These are phyloP conservation scores for Drosophila lini DNA, from an alignment of 1,140 invertebrate species.

Conservation along the genomic window DNA sequence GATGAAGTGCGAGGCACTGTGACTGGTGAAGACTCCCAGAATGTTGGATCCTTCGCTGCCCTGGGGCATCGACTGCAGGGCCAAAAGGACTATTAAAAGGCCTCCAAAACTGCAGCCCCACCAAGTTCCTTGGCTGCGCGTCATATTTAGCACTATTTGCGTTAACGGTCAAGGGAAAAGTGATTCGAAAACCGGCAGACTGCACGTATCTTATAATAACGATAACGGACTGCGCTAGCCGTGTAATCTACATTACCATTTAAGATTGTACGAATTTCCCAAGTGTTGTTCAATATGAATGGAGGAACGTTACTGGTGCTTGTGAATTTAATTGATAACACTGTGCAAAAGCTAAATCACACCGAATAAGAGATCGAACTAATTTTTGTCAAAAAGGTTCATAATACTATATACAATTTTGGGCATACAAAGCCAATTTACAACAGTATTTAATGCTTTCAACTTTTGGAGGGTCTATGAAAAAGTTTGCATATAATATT, in stretches of 20 bases:
- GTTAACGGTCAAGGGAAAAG: slow-evolving; percentile 12
- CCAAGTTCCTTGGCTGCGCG: neutral
- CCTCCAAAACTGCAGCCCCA: slow-evolving; percentile 34
- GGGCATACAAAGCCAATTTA: too few species aligned
- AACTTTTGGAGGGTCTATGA: too few species aligned
- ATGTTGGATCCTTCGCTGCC: slow-evolving; percentile 59
- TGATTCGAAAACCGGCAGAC: neutral
- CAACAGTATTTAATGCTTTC: too few species aligned
- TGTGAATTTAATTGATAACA: neutral
- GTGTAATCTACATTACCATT: neutral
- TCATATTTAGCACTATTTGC: slow-evolving; percentile 29
- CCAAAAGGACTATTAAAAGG: slow-evolving; percentile 41
- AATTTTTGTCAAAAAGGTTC: neutral
- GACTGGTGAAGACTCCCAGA: slow-evolving; percentile 78
- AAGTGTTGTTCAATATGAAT: neutral
- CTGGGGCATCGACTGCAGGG: slow-evolving; percentile 39
- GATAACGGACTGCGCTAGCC: neutral
- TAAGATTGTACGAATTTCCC: neutral
- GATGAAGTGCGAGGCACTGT: slow-evolving; percentile 77
- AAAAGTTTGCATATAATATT: too few species aligned
- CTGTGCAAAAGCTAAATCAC: neutral
- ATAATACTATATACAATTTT: neutral
- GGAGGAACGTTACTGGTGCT: neutral
- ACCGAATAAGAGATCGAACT: neutral
- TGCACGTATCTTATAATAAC: slow-evolving; percentile 40